These are phyloP conservation scores for Otis tarda DNA, from an alignment of 2,113 vertebrate species.

Conservation along the genomic window DNA sequence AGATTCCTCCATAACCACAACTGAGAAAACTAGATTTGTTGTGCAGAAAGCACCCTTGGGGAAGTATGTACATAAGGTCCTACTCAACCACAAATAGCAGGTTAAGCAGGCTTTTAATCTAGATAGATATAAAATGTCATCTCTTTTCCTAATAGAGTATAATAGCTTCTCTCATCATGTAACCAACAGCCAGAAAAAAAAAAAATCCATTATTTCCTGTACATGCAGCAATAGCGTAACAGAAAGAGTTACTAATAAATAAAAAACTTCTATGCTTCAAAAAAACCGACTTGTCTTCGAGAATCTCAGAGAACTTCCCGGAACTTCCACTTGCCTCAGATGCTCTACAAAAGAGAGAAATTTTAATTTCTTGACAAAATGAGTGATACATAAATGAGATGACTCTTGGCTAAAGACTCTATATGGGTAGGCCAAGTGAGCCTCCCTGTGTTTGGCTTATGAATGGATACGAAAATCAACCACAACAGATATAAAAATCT, in stretches of 20 bases:
- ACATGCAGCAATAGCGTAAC: not conserved
- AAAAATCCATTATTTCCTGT: not conserved
- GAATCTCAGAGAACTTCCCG: slow-evolving; percentile 36
- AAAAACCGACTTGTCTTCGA: not conserved
- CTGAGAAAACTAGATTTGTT: not conserved
- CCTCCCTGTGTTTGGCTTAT: not conserved
- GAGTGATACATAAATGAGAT: not conserved
- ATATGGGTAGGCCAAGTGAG: fast-evolving
- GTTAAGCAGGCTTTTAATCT: not conserved
- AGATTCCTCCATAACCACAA: not conserved
- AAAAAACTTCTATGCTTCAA: not conserved
- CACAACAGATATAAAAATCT: not conserved
- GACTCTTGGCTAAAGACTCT: not conserved
- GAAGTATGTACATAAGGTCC: not conserved
- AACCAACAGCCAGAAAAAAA: not conserved
- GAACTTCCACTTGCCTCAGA: slow-evolving; percentile 7
- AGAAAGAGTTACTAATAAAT: not conserved
- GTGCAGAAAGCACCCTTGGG: not conserved
- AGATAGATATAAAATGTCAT: not conserved
- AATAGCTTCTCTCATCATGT: not conserved
- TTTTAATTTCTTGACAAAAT: not conserved
- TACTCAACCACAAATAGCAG: not conserved
- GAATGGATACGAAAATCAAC: not conserved
- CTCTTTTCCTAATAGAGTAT: not conserved
- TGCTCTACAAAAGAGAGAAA: not conserved